Evolutionary conservation across 2,888 invertebrate genomes (phyloP).

Genomic region (Parapristionchus giblindavisi): DNA sequence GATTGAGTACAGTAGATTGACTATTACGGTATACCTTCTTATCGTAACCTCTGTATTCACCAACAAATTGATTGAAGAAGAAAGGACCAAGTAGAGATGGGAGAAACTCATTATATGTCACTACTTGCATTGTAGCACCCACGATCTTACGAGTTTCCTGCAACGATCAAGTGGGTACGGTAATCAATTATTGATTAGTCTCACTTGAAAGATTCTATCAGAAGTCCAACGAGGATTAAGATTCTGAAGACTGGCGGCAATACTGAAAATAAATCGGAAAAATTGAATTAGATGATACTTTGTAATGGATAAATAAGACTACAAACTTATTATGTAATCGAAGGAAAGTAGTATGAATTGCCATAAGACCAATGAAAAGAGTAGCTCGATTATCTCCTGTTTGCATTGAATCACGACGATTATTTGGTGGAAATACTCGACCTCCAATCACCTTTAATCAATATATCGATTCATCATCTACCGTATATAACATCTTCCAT

Average conservation of each 20-base stretch:
- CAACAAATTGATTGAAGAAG: slow-evolving; percentile 78
- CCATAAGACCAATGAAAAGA: slow-evolving; percentile 72
- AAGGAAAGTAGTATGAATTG: slow-evolving; percentile 78
- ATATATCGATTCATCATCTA: background rate
- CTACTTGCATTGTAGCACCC: slow-evolving; percentile 65
- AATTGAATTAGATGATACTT: background rate
- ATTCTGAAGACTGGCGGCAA: slow-evolving; percentile 60
- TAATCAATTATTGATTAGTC: background rate
- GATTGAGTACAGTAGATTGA: too few species aligned
- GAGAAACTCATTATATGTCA: slow-evolving; percentile 80
- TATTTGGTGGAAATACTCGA: slow-evolving; percentile 53
- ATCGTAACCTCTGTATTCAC: slow-evolving; percentile 78
- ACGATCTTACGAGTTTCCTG: slow-evolving; percentile 72
- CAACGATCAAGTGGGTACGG: background rate
- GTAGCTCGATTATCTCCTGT: slow-evolving; percentile 43
- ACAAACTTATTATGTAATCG: slow-evolving; percentile 91
- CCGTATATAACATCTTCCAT: background rate
- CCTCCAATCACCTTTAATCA: slow-evolving; percentile 46
- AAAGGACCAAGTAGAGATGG: slow-evolving; percentile 82
- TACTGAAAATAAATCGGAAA: slow-evolving; percentile 46
- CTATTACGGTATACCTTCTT: slow-evolving; percentile 6
- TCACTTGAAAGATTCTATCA: slow-evolving; percentile 60
- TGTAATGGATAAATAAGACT: background rate
- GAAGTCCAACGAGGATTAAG: slow-evolving; percentile 68
- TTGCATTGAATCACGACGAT: slow-evolving; percentile 43